phyloP scores from a whole-genome alignment of 1,140 invertebrate genomes.

The Trissolcus basalis region DNA sequence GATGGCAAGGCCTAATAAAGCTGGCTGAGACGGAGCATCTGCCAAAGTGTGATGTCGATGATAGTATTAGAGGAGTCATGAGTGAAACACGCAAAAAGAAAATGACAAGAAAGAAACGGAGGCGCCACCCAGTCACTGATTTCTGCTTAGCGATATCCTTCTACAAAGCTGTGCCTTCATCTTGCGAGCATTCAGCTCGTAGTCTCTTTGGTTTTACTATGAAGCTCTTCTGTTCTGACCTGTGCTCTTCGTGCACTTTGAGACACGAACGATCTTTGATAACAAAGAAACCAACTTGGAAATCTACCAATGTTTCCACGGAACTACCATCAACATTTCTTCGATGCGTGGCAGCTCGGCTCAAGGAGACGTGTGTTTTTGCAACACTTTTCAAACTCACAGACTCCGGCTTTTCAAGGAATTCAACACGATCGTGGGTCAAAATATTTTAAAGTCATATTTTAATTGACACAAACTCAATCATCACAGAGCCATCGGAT shows the following conservation, averaged over 20 bases:
- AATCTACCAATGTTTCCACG: slow-evolving; percentile 33
- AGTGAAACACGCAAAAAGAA: slow-evolving; percentile 28
- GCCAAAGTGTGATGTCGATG: slow-evolving; percentile 32
- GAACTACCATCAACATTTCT: slow-evolving; percentile 13
- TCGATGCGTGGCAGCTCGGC: not conserved
- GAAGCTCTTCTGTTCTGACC: slow-evolving; percentile 39
- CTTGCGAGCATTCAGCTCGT: slow-evolving; percentile 46
- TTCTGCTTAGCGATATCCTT: slow-evolving; percentile 74
- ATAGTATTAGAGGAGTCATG: slow-evolving; percentile 42
- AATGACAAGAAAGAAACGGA: slow-evolving; percentile 40
- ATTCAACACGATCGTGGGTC: too few species aligned
- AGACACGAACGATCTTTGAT: slow-evolving; percentile 54
- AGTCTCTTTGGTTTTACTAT: slow-evolving; percentile 39
- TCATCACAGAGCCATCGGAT: too few species aligned
- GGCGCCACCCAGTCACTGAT: slow-evolving; percentile 74
- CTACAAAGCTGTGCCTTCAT: slow-evolving; percentile 74
- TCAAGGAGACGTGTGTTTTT: not conserved
- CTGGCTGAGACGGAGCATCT: slow-evolving; percentile 27
- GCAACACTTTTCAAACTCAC: not conserved
- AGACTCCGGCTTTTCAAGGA: too few species aligned
- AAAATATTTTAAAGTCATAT: too few species aligned
- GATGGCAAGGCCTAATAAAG: slow-evolving; percentile 3
- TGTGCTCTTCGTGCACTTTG: slow-evolving; percentile 35
- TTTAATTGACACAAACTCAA: too few species aligned
- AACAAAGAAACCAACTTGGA: slow-evolving; percentile 45